These are phyloP conservation scores for Haplotaxodon microlepis DNA, from an alignment of 2,113 vertebrate genomes.

Conservation along the genomic window DNA sequence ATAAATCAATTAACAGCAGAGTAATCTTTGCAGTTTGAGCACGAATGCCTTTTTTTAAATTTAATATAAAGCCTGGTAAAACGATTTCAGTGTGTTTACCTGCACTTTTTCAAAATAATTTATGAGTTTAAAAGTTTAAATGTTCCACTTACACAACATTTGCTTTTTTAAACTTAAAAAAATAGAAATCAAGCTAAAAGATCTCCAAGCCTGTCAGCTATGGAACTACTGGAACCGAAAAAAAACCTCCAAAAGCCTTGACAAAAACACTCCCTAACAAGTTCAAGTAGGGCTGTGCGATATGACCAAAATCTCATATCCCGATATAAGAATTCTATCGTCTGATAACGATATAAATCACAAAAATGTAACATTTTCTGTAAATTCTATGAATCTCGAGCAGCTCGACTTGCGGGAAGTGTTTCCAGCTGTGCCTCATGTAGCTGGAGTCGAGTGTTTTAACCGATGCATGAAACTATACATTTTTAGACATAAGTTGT, in stretches of 20 bases:
- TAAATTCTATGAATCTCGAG: background rate
- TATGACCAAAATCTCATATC: background rate
- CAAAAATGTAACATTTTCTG: fast-evolving
- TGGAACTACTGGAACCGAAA: background rate
- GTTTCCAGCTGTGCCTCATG: too few species aligned
- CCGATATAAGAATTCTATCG: background rate
- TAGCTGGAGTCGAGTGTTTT: too few species aligned
- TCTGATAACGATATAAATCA: background rate
- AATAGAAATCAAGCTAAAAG: background rate
- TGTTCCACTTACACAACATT: background rate
- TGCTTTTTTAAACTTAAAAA: background rate
- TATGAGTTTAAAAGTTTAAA: background rate
- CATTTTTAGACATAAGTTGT: too few species aligned
- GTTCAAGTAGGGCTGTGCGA: background rate
- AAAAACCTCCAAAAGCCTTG: fast-evolving
- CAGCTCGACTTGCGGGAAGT: background rate
- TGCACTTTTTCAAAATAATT: background rate
- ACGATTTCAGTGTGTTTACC: background rate
- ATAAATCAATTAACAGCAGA: background rate
- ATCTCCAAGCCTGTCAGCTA: background rate
- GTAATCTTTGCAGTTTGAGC: background rate
- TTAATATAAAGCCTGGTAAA: background rate
- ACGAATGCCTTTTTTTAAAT: fast-evolving
- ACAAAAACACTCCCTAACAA: background rate
- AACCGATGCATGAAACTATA: too few species aligned